A percentile compares a stretch with the other conserved stretches of the same genome.
Conservation (phyloP, 2,113 vertebrate genomes). For the Alosa alosa region DNA sequence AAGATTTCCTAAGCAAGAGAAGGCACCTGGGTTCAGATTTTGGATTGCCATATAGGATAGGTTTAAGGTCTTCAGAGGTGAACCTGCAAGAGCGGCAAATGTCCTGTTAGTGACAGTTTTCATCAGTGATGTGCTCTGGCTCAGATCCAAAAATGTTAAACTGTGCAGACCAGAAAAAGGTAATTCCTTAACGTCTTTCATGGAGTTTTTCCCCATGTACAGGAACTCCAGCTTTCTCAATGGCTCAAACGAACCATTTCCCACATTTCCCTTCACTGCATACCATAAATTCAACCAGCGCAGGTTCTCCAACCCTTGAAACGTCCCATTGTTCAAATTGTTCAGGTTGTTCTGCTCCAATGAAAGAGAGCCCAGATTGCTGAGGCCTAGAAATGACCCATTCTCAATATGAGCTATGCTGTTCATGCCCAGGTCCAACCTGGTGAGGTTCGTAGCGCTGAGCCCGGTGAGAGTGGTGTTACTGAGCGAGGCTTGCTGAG, state of each 20-base stretch:
- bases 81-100: constrained; percentile 79
- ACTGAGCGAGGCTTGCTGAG: constrained; percentile 63
- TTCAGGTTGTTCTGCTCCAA: constrained; percentile 76
- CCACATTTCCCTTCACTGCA: constrained; percentile 64
- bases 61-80: constrained; percentile 80
- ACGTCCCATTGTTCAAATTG: constrained; percentile 68
- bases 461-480: constrained; percentile 77
- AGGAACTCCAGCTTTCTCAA: constrained; percentile 77
- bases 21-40: constrained; percentile 69
- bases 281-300: constrained; percentile 74
- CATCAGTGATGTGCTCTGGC: constrained; percentile 68
- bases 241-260: constrained; percentile 69
- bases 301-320: constrained; percentile 79
- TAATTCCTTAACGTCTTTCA: constrained; percentile 65
- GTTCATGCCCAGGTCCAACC: constrained; percentile 82
- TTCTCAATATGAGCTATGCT: constrained; percentile 67
- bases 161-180: constrained; percentile 81
- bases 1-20: constrained; percentile 75
- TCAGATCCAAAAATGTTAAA: constrained; percentile 78
- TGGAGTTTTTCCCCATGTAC: constrained; percentile 72
- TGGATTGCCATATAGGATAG: constrained; percentile 76
- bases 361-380: constrained; percentile 71
- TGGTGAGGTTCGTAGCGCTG: constrained; percentile 73
- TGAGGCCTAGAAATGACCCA: constrained; percentile 79
- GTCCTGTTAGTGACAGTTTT: constrained; percentile 76